Base-by-base conservation (phyloP, 2,113 vertebrate genomes). In the Entelurus aequoreus region DNA sequence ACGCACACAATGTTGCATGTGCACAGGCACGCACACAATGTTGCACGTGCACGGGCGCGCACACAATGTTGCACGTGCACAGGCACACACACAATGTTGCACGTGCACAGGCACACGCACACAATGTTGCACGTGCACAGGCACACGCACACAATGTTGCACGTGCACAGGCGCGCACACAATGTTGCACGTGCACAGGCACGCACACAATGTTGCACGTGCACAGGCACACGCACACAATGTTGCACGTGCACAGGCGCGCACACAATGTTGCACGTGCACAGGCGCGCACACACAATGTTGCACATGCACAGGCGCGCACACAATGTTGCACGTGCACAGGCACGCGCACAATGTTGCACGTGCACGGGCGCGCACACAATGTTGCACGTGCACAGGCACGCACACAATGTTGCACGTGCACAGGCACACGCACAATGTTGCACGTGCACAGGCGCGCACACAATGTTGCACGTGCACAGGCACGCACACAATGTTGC, bases 231-330 rank as follows among this genome's bases (percentile, higher is more conserved):
- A n/a, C 46, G 5, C 50, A 37, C 40, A 8, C 40, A 19, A 19
- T 19, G 19, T n/a, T 28, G 28, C 16, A 53, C 12, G 15, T 63
- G 59, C 54, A 44, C 62, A 61, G 16, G 48, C 54, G 47, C 67
- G 28, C 56, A 28, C 11, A 0, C 21, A 21, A 36, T 28, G 28
- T 28, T n/a, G n/a, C n/a, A n/a, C n/a, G n/a, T n/a, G 40, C 40
- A 19, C 19, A 19, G 40, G 12, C 36, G 3, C n/a, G n/a, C 46
- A 4, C 50, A 37, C 40, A 8, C 40, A 19, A 19, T 19, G 19
- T n/a, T 28, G 28, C 16, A 53, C 12, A 12, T 63, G 59, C 54
- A 44, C 62, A 61, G 16, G 48, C 54, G 47, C 67, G 28, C 56
- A 28, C 11, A 0, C 21, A 21, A 36, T 28, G 28, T 28, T n/a